phyloP scores from a whole-genome alignment of 2,888 invertebrate genomes.

The Epinotia nisella region DNA sequence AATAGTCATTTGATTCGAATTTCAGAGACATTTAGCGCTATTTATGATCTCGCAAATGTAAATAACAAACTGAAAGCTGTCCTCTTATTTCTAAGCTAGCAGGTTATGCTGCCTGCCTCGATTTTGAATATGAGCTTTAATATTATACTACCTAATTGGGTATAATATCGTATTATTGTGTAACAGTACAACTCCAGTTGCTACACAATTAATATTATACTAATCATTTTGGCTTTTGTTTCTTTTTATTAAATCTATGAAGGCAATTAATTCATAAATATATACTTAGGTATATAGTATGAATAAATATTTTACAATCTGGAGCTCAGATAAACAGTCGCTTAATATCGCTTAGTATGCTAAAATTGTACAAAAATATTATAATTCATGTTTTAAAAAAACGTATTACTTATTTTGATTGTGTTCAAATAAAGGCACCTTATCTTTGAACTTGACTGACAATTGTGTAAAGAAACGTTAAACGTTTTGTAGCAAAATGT shows the following conservation, averaged over 20 bases:
- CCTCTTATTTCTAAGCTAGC: background rate
- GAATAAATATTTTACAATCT: no score
- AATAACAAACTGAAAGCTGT: background rate
- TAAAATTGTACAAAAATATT: conserved; percentile 42
- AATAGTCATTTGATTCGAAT: background rate
- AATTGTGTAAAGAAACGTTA: background rate
- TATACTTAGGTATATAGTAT: no score
- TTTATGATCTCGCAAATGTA: background rate
- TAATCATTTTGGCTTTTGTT: background rate
- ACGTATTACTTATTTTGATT: conserved; percentile 12
- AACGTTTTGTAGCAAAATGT: background rate
- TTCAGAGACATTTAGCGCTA: background rate
- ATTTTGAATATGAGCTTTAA: conserved; percentile 32
- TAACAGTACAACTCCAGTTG: conserved; percentile 71
- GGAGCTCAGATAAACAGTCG: conserved; percentile 27
- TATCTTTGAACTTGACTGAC: background rate
- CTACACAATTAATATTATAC: conserved; percentile 51
- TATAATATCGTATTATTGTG: conserved; percentile 48
- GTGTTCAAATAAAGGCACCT: conserved; percentile 26
- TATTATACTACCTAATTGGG: conserved; percentile 38
- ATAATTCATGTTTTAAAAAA: conserved; percentile 18
- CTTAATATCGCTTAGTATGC: conserved; percentile 21
- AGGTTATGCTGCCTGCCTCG: background rate
- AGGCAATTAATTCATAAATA: no score
- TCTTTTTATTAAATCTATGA: no score